A percentile compares a stretch with the other conserved stretches of the same genome.
phyloP scores from a whole-genome alignment of 1,140 invertebrate genomes.

The fruit fly (Drosophila melanogaster) region DNA sequence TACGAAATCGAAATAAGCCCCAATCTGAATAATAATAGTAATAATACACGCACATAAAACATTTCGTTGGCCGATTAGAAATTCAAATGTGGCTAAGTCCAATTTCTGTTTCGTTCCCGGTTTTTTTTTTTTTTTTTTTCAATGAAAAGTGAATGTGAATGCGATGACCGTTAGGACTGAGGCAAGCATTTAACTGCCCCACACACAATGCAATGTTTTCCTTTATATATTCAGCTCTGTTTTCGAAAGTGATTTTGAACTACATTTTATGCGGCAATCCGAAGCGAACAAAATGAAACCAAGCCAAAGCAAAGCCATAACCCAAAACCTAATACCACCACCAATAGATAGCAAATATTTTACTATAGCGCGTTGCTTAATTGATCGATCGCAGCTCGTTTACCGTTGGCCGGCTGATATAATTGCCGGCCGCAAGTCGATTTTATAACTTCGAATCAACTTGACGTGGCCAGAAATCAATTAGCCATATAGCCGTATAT shows the following conservation, averaged over 20 bases:
- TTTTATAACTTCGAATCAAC: constrained; percentile 55
- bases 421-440: constrained; percentile 31
- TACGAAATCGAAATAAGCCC: constrained; percentile 57
- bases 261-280: constrained; percentile 56
- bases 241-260: constrained; percentile 72
- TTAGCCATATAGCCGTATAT: constrained; percentile 44
- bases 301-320: neutral
- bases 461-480: constrained; percentile 41
- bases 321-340: neutral
- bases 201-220: constrained; percentile 62
- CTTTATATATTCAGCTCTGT: constrained; percentile 14
- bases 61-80: constrained; percentile 43
- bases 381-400: constrained; percentile 51
- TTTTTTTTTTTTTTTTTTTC: no score
- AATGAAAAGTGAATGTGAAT: constrained; percentile 45
- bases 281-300: neutral
- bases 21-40: constrained; percentile 51
- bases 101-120: constrained; percentile 1
- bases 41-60: constrained; percentile 44
- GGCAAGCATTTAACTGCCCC: constrained; percentile 30
- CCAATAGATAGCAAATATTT: neutral
- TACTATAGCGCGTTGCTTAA: constrained; percentile 39
- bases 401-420: constrained; percentile 49
- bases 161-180: constrained; percentile 54
- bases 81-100: constrained; percentile 34